Evolutionary conservation across 2,113 vertebrate genomes (phyloP).

Genomic region (Antechinus stuartii): DNA sequence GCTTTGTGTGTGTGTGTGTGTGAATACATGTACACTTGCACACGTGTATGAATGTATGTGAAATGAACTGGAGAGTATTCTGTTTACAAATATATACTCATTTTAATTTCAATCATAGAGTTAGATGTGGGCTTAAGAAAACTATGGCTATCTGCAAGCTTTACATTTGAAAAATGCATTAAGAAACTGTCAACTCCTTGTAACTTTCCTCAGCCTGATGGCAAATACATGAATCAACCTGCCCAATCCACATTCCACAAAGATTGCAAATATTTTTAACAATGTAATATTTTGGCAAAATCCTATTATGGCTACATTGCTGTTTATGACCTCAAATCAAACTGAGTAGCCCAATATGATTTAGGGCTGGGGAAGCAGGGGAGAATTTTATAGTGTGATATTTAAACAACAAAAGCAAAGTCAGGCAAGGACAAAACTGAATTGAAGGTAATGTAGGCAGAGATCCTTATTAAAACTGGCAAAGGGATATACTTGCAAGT

Average conservation of each 20-base stretch:
- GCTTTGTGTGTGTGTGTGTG: not conserved
- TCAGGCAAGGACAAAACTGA: constrained; percentile 10
- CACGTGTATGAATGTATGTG: not conserved
- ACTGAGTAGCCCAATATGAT: constrained; percentile 42
- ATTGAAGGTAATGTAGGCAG: constrained; percentile 28
- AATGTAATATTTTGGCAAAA: constrained; percentile 56
- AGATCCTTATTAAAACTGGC: not conserved
- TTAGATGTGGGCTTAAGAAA: not conserved
- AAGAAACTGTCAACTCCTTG: constrained; percentile 28
- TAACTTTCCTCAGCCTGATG: constrained; percentile 25
- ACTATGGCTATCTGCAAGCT: not conserved
- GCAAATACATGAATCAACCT: constrained; percentile 51
- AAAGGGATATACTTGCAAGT: not conserved
- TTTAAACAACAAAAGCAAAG: constrained; percentile 41
- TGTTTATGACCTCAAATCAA: constrained; percentile 45
- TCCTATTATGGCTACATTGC: constrained; percentile 1
- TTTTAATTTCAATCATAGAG: not conserved
- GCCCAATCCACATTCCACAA: not conserved
- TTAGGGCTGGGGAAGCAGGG: constrained; percentile 33
- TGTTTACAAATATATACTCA: not conserved
- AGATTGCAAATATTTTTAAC: constrained; percentile 38
- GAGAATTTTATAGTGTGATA: constrained; percentile 44
- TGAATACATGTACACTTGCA: no score
- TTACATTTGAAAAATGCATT: not conserved
- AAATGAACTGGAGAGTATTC: not conserved